Base-by-base conservation (phyloP, 2,797 vertebrate genomes). In the Schizopygopsis pylzovi region DNA sequence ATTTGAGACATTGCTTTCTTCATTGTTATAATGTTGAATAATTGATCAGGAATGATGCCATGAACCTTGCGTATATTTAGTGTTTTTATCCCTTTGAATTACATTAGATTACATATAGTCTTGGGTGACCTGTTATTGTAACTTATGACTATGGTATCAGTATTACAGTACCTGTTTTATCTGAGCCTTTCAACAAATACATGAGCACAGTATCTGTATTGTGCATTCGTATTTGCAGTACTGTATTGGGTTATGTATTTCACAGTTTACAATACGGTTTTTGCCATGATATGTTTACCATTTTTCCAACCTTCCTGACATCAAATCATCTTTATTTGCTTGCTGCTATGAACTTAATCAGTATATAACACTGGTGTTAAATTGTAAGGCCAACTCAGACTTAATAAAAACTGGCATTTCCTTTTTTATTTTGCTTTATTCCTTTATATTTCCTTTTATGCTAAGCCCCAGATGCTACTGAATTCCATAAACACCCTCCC, bases 1-100 rank as follows among this genome's bases (percentile, higher is more conserved):
- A 85, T 92, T 96, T 89, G 94, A 95, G 90, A 85, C 85, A 75
- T 1, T 93, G 41, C 89, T 95, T 91, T 93, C 94, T n/a, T 91
- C 87, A 41, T 54, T 65, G 28, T 52, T 37, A 37, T 82, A 67
- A 85, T 72, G 52, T 39, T 41, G 16, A 88, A 85, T 47, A 85
- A 77, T 56, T 3, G 6, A 20, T 37, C 20, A 28, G 12, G 3
- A 33, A 79, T 56, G n/a, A 18, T 25, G 20, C 28, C 25, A 49
- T 18, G 70, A 72, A 47, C 52, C 8, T n/a, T 39, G 2, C 72
- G 45, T 20, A n/a, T 25, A 33, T 52, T 47, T 67, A 6, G 41
- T 70, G 8, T 41, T 41, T 45, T 76, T 49, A 22, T 63, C 39
- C 15, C 1, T 83, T 84, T 67, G 3, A 28, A n/a, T 25, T 83